Evolutionary conservation across 2,113 vertebrate genomes (phyloP).

Genomic region (Murina feae): DNA sequence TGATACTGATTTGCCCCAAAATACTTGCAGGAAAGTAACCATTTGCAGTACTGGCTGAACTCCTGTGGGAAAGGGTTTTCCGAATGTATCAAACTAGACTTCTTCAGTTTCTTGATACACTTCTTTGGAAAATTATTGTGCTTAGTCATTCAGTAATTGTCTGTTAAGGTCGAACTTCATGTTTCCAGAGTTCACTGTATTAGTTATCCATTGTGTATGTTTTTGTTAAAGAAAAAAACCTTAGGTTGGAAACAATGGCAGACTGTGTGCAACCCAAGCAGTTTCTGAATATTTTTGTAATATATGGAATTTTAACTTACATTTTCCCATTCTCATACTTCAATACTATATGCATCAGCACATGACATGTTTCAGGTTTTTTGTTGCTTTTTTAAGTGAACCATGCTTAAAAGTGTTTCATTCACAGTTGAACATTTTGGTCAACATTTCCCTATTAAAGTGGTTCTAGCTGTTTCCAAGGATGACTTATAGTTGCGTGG

Average conservation of each 20-base stretch:
- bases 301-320: conserved; percentile 14
- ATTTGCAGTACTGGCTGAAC: background rate
- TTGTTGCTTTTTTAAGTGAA: background rate
- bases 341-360: background rate
- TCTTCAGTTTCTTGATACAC: background rate
- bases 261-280: conserved; percentile 11
- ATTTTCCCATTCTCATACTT: conserved; percentile 22
- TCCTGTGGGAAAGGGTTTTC: conserved; percentile 23
- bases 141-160: conserved; percentile 7
- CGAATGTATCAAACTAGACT: background rate
- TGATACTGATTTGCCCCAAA: background rate
- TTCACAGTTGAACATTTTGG: conserved; percentile 10
- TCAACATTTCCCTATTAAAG: conserved; percentile 22
- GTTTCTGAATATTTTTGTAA: conserved; percentile 29
- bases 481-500: background rate
- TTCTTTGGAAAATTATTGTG: conserved; percentile 7
- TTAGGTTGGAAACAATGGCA: conserved; percentile 35
- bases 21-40: background rate
- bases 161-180: background rate
- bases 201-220: background rate
- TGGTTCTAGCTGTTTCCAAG: background rate
- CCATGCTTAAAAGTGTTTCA: background rate
- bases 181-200: conserved; percentile 25
- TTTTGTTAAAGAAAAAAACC: conserved; percentile 52
- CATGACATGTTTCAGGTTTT: background rate